phyloP scores from a whole-genome alignment of 1,140 invertebrate species.

The Kradibia gibbosae region DNA sequence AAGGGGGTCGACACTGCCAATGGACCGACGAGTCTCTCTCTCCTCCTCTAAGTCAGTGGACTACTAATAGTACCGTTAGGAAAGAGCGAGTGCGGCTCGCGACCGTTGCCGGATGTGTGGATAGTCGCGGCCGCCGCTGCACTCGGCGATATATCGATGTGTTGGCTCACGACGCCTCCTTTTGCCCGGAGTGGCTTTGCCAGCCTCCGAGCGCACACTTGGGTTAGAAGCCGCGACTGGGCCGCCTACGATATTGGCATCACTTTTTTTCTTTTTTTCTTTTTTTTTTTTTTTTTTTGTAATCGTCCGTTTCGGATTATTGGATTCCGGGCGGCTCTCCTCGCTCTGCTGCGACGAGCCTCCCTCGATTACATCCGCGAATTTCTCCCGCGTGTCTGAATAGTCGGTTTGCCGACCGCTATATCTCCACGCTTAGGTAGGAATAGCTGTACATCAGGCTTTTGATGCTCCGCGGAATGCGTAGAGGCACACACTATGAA shows the following conservation, averaged over 20 bases:
- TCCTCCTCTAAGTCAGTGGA: slow-evolving; percentile 50
- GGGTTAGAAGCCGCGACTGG: background rate
- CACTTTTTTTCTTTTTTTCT: background rate
- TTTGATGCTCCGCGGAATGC: too few relatives aligned
- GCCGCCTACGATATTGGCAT: background rate
- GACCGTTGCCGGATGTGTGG: slow-evolving; percentile 28
- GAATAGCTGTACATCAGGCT: too few relatives aligned
- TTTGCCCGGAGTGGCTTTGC: background rate
- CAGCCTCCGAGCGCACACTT: background rate
- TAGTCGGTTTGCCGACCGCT: too few relatives aligned
- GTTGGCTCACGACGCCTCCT: too few relatives aligned
- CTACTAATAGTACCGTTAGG: slow-evolving; percentile 55
- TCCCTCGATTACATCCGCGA: too few relatives aligned
- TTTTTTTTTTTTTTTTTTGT: too few relatives aligned
- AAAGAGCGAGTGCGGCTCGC: slow-evolving; percentile 6
- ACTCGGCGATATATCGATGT: background rate
- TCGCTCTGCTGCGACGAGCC: too few relatives aligned
- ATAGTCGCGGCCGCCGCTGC: background rate
- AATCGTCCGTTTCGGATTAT: too few relatives aligned
- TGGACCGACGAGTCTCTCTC: slow-evolving; percentile 21
- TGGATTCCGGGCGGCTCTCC: too few relatives aligned
- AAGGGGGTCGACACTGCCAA: slow-evolving; percentile 38
- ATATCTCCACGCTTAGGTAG: too few relatives aligned
- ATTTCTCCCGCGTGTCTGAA: too few relatives aligned
- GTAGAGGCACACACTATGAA: too few relatives aligned